A percentile compares a stretch with the other conserved stretches of the same genome.
Conservation (phyloP, 2,113 vertebrate genomes). For the Plecotus auritus region DNA sequence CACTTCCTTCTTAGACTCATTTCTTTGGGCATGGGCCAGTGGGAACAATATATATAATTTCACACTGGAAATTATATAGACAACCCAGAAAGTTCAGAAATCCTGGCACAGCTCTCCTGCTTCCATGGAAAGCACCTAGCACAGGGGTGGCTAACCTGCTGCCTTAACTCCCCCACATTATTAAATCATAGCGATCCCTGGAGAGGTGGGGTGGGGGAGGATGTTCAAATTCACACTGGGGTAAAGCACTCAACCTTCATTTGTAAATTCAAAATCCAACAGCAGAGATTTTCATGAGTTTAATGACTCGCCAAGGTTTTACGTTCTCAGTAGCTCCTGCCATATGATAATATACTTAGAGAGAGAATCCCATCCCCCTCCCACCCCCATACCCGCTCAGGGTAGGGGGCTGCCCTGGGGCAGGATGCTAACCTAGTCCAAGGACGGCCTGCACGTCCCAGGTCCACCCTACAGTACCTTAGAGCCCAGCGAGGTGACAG, state of each 20-base stretch:
- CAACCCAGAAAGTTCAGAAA: slow-evolving; percentile 68
- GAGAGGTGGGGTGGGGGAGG: slow-evolving; percentile 47
- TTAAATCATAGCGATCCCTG: slow-evolving; percentile 61
- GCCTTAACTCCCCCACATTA: slow-evolving; percentile 67
- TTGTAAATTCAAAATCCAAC: slow-evolving; percentile 80
- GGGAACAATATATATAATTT: not conserved
- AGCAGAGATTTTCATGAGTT: slow-evolving; percentile 77
- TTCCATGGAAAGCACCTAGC: slow-evolving; percentile 59
- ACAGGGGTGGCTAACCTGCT: slow-evolving; percentile 45
- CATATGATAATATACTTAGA: slow-evolving; percentile 62
- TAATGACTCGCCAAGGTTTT: slow-evolving; percentile 79
- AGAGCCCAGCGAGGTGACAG: slow-evolving; percentile 79
- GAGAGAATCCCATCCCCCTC: slow-evolving; percentile 72
- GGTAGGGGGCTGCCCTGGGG: slow-evolving; percentile 77
- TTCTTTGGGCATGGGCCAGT: slow-evolving; percentile 72
- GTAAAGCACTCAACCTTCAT: slow-evolving; percentile 79
- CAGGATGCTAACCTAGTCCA: slow-evolving; percentile 80
- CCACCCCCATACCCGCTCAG: slow-evolving; percentile 65
- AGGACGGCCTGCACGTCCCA: slow-evolving; percentile 75
- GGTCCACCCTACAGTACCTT: slow-evolving; percentile 82
- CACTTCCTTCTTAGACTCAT: slow-evolving; percentile 74
- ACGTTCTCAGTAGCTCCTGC: slow-evolving; percentile 78
- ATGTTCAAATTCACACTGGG: slow-evolving; percentile 65
- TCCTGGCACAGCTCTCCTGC: slow-evolving; percentile 53
- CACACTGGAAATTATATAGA: slow-evolving; percentile 71